Evolutionary conservation across 2,888 invertebrate species (phyloP), one percentile per base, ranked within the genome.

Genomic region (Belgica antarctica): DNA sequence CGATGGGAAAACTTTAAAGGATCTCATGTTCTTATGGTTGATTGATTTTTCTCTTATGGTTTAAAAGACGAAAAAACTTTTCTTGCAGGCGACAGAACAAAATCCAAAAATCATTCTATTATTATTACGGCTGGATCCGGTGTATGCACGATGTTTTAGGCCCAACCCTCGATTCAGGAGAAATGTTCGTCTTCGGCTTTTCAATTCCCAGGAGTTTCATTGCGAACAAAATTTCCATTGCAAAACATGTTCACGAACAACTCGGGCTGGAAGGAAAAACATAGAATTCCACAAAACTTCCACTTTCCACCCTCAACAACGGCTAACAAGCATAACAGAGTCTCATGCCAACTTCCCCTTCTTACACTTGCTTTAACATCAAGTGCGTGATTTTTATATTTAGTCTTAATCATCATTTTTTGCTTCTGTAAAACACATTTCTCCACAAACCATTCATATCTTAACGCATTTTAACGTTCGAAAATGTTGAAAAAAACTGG

Each of bases 211-310:
- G n/a, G n/a, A n/a, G n/a, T n/a, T n/a, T 19, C 22, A 22, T 46
- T 46, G n/a, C 46, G 46, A 52, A 22, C 7, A 52, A 52, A 12
- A 22, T 17, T 52, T 52, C 22, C 41, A 41, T 2, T 22, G 52
- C 17, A 12, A 12, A 31, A 31, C 5, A 52, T 22, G 17, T 52
- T 52, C 19, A 52, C 7, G 41, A 41, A 4, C n/a, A 41, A n/a
- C 5, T 4, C 22, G 19, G 52, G 3, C 12, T 52, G 19, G 22
- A 52, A 5, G 52, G 17, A 19, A 52, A 52, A 52, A 52, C 52
- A 52, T 52, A 52, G 52, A 52, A 52, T 52, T 52, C 22, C 52
- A n/a, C n/a, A n/a, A n/a, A n/a, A n/a, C n/a, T n/a, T n/a, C n/a
- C n/a, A n/a, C n/a, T n/a, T n/a, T n/a, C n/a, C n/a, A n/a, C 52